These are phyloP conservation scores for Caenorhabditis angaria DNA, from an alignment of 2,888 invertebrate species.

Conservation along the genomic window DNA sequence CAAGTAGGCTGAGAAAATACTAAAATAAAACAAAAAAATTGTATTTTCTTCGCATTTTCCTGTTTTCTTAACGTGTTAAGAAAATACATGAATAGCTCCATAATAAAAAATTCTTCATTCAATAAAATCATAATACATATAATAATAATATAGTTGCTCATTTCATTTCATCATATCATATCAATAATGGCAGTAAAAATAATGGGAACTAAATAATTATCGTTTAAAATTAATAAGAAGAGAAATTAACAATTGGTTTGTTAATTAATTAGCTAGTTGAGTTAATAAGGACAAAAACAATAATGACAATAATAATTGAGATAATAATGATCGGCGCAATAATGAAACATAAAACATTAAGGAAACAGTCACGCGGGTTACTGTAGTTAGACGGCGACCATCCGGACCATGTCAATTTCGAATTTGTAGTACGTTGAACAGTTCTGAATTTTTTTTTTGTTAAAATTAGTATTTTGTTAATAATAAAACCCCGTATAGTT, in stretches of 20 bases:
- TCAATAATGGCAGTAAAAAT: not conserved
- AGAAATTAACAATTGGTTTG: not conserved
- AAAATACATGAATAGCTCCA: no score
- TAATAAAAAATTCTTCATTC: no score
- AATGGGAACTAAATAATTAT: not conserved
- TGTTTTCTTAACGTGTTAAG: no score
- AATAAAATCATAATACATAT: no score
- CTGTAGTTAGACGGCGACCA: constrained; percentile 46
- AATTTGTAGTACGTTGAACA: not conserved
- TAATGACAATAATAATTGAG: constrained; percentile 54
- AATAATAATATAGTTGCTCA: not conserved
- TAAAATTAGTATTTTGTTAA: not conserved
- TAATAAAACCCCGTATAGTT: no score
- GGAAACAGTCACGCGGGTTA: constrained; percentile 50
- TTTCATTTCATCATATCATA: constrained; percentile 4
- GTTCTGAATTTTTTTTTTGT: not conserved
- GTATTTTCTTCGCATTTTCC: no score
- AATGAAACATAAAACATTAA: constrained; percentile 54
- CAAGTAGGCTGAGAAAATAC: no score
- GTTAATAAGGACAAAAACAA: constrained; percentile 47
- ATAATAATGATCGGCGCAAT: constrained; percentile 53
- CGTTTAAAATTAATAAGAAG: no score
- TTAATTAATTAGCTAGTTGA: constrained; percentile 15
- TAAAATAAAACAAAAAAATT: no score
- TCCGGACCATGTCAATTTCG: not conserved